Evolutionary conservation across 2,113 vertebrate species (phyloP).

Genomic region (Melanostigma gelatinosum): DNA sequence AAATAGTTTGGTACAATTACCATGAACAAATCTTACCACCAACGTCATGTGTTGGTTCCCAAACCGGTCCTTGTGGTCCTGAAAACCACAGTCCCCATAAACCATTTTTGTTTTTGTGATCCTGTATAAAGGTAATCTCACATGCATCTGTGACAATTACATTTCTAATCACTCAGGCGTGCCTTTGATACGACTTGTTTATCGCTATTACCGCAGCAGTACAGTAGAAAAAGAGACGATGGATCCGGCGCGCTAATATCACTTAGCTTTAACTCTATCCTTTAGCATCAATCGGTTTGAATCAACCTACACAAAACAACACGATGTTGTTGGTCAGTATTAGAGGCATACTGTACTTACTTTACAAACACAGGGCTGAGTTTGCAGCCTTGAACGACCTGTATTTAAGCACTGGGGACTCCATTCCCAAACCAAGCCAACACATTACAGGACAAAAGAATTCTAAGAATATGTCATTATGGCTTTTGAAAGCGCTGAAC

Average conservation of each 20-base stretch:
- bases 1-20: conserved; percentile 29
- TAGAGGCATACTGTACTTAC: no score
- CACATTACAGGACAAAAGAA: conserved; percentile 55
- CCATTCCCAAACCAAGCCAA: conserved; percentile 24
- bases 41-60: neutral
- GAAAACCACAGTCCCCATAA: conserved; percentile 18
- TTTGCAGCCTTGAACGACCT: conserved; percentile 16
- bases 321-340: neutral
- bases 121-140: neutral
- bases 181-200: neutral
- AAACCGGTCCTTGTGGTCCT: neutral
- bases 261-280: neutral
- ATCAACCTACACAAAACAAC: neutral
- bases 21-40: conserved; percentile 20
- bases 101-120: neutral
- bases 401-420: conserved; percentile 22
- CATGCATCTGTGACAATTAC: no score
- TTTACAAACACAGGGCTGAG: conserved; percentile 14
- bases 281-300: neutral
- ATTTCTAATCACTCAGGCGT: neutral
- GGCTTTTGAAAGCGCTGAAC: conserved; percentile 49
- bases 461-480: conserved; percentile 56
- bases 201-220: neutral
- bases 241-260: no score
- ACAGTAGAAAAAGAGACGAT: neutral